Evolutionary conservation across 2,888 invertebrate genomes (phyloP), one percentile per base, ranked within the genome.

Genomic region (Drosophila rellima): DNA sequence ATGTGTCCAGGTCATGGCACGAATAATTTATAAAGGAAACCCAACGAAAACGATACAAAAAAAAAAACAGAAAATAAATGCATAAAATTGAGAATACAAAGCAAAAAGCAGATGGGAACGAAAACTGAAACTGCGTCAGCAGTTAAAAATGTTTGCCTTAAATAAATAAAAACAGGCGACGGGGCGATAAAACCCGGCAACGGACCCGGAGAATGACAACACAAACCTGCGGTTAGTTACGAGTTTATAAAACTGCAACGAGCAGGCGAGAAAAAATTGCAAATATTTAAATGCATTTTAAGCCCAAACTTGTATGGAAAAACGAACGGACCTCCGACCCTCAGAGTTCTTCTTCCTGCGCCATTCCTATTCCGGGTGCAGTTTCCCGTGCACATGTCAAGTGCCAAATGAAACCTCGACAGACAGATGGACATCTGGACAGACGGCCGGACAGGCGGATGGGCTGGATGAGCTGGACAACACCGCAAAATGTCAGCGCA

Each of bases 221-320:
- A 75, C 77, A 84, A 83, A 85, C 82, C 83, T 85, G 84, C 81
- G 84, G 84, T 85, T 83, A 85, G 85, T 84, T 83, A 85, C 84
- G 81, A 81, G 81, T 85, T 78, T 81, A 83, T 84, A 83, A 78
- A 80, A 84, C 70, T 69, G 69, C 83, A 81, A 74, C 76, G 26
- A 26, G 26, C 26, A 26, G 26, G 57, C 37, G 7, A 47, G 67
- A 80, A 80, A 80, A 82, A 80, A 72, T 63, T 26, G 56, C 45
- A 84, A 82, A 83, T 82, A 80, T 82, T 82, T 84, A 82, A 82
- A 76, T 84, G 84, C 66, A 76, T 82, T 84, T 84, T 71, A 78
- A 78, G 62, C 55, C 62, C 31, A 62, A 70, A 44, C 59, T 52
- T 45, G 39, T 52, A 59, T 52, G 45, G 57, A 68, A 48, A 63